These are phyloP conservation scores for Nestor notabilis DNA, from an alignment of 2,113 vertebrate species.

Conservation along the genomic window DNA sequence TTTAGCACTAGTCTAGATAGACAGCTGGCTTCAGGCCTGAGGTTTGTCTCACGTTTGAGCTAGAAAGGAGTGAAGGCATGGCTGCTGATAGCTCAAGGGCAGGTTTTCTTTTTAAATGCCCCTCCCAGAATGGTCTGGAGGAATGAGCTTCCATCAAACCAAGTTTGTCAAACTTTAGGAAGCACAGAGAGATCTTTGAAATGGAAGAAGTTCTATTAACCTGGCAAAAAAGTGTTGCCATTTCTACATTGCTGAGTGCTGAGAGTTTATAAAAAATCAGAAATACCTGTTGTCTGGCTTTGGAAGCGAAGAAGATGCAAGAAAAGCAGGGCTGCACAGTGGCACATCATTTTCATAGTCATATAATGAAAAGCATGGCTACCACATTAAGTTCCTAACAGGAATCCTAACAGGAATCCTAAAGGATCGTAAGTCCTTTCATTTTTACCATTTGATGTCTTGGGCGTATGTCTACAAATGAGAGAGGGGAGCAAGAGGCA, in stretches of 20 bases:
- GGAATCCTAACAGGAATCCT: too few relatives aligned
- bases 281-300: background rate
- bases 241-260: background rate
- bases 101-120: background rate
- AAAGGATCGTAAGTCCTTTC: background rate
- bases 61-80: fast-evolving
- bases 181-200: background rate
- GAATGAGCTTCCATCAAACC: background rate
- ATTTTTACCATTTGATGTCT: background rate
- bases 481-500: background rate
- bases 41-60: background rate
- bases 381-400: background rate
- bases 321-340: background rate
- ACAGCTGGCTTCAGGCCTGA: background rate
- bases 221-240: background rate
- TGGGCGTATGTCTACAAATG: background rate
- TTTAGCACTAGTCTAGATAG: background rate
- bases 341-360: background rate
- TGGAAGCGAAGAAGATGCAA: background rate
- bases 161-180: background rate
- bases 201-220: background rate
- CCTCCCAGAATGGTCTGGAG: background rate
- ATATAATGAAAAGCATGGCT: background rate
- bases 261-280: background rate
- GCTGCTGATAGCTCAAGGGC: background rate